Evolutionary conservation across 2,113 vertebrate species (phyloP).

Genomic region (Chiloscyllium plagiosum): DNA sequence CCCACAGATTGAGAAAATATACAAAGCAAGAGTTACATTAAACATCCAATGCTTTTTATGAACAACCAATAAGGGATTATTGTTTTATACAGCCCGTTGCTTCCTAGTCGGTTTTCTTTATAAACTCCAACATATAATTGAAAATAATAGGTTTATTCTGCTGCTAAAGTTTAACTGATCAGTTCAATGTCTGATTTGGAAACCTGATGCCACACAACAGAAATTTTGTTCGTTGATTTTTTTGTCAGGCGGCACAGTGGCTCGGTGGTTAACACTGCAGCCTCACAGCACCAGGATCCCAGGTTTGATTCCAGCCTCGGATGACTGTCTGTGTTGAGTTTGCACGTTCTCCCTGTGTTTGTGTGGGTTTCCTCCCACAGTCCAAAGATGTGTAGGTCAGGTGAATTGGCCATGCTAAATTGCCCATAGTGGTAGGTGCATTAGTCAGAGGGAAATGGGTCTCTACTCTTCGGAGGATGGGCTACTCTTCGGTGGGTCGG

Average conservation of each 20-base stretch:
- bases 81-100: not conserved
- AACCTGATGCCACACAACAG: not conserved
- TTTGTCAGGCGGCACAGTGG: not conserved
- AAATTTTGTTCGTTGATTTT: not conserved
- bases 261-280: no score
- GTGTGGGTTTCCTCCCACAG: no score
- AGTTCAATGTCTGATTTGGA: not conserved
- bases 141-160: not conserved
- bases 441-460: no score
- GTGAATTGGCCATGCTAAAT: no score
- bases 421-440: no score
- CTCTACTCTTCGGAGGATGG: no score
- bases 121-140: not conserved
- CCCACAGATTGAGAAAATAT: not conserved
- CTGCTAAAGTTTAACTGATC: not conserved
- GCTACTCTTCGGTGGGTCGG: no score
- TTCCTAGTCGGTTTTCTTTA: not conserved
- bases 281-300: no score
- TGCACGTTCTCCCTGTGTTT: no score
- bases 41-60: not conserved
- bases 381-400: no score
- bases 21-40: not conserved
- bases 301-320: no score
- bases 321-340: no score
- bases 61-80: not conserved